These are phyloP conservation scores for Valencia hispanica DNA, from an alignment of 2,797 vertebrate genomes.

Conservation along the genomic window DNA sequence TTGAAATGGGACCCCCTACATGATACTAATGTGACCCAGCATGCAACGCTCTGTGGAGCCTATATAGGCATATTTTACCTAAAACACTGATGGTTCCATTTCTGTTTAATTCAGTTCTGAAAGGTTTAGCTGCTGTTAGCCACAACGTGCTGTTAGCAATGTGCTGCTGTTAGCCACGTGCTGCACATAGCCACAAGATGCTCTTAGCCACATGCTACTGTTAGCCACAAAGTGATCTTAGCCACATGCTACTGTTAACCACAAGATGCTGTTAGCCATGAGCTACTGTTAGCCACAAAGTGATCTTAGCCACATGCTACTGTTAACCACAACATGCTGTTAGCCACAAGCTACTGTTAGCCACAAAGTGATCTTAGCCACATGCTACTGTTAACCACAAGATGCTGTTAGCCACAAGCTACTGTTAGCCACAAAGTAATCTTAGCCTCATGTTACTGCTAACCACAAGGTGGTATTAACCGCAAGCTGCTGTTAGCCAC, in stretches of 20 bases:
- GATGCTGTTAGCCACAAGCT: too few species aligned
- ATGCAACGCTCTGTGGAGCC: not conserved
- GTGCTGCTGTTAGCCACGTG: not conserved
- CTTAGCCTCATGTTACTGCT: too few species aligned
- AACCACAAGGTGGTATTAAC: not conserved
- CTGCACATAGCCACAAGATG: not conserved
- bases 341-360: not conserved
- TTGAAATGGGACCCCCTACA: not conserved
- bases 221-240: not conserved
- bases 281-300: too few species aligned
- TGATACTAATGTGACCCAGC: not conserved
- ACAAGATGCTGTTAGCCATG: too few species aligned
- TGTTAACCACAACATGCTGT: too few species aligned
- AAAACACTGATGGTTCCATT: not conserved
- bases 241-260: rapidly evolving
- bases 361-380: not conserved
- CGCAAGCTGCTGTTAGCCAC: not conserved
- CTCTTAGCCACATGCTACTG: not conserved
- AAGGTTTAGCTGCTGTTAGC: not conserved
- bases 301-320: not conserved
- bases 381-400: not conserved
- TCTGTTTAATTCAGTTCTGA: not conserved
- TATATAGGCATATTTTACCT: not conserved
- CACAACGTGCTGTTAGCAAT: not conserved
- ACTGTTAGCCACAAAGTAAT: too few species aligned